phyloP scores from a whole-genome alignment of 1,140 invertebrate species.

The Paracyclopina nana region DNA sequence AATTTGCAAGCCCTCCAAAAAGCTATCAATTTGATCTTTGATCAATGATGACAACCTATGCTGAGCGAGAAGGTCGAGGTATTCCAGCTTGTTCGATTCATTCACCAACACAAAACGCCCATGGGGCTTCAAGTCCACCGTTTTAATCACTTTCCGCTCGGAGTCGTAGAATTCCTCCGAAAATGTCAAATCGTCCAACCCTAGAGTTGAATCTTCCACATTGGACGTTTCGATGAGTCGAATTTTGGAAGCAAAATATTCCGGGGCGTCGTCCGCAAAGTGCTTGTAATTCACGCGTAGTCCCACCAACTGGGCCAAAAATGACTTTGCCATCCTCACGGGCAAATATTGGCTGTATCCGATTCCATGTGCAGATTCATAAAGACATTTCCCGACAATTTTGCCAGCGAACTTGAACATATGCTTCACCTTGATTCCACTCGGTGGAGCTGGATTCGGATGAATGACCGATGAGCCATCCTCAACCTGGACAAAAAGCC shows the following conservation, averaged over 20 bases:
- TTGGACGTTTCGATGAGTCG: constrained; percentile 79
- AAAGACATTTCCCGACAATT: constrained; percentile 79
- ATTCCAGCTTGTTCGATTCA: constrained; percentile 55
- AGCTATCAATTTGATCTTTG: constrained; percentile 63
- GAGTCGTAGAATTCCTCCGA: constrained; percentile 68
- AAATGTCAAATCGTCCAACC: constrained; percentile 65
- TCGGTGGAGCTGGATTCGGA: constrained; percentile 37
- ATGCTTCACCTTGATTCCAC: constrained; percentile 27
- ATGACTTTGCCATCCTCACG: constrained; percentile 73
- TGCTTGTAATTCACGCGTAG: constrained; percentile 77
- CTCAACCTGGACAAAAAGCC: constrained; percentile 69
- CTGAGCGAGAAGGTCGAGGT: constrained; percentile 70
- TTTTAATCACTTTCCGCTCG: constrained; percentile 43
- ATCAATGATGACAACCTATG: constrained; percentile 59
- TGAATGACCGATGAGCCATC: constrained; percentile 37
- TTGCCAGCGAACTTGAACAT: constrained; percentile 80
- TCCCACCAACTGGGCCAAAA: constrained; percentile 79
- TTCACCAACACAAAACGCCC: constrained; percentile 46
- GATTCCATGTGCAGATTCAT: constrained; percentile 70
- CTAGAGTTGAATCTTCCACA: constrained; percentile 38
- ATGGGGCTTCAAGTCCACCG: constrained; percentile 49
- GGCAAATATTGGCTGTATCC: constrained; percentile 68
- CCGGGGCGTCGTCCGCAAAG: constrained; percentile 87
- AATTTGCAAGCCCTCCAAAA: constrained; percentile 68
- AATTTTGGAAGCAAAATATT: constrained; percentile 71